Base-by-base conservation (phyloP, 2,113 vertebrate genomes). In the Sula dactylatra region DNA sequence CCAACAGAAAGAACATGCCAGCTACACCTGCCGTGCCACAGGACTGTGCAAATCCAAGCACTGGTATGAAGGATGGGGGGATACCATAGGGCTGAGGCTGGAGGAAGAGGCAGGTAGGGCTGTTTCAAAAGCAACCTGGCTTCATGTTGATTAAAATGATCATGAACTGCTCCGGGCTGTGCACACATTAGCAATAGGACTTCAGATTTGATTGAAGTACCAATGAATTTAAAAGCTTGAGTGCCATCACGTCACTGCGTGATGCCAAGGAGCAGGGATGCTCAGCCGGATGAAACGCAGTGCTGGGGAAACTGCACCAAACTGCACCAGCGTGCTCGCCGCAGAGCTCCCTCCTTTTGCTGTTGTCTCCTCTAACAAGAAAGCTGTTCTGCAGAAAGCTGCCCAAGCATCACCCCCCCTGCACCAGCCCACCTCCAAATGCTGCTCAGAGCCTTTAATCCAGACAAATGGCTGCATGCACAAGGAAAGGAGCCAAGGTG, bases 361-460 rank as follows among this genome's bases (percentile, higher is more conserved):
- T 4, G 1, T 4, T 4, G 0, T 17, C 15, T 16, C 42, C 24
- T 50, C 61, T 15, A 36, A 54, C 0, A 6, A 36, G 59, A 49
- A 49, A 56, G 44, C 32, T 58, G 52, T 7, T 55, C n/a, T 38
- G n/a, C 58, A 50, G 40, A 59, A 47, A 64, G 42, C 61, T 56
- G 67, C 79, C 47, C 55, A 14, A 24, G 17, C 2, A 13, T 6
- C 83, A 14, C 36, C 40, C 64, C n/a, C 32, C 45, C 40, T 34
- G 45, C 31, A 6, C 59, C 66, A 61, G 59, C 34, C 25, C 73
- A 32, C 6, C 66, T 70, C 67, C 67, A 29, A 36, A 44, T 36
- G 73, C 67, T 70, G 61, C 61, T 38, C 78, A 17, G 62, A 47
- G 34, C 73, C 18, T 17, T 15, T 42, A 20, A 50, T 21, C 59